Evolutionary conservation across 2,113 vertebrate genomes (phyloP).

Genomic region (Pseudonaja textilis): DNA sequence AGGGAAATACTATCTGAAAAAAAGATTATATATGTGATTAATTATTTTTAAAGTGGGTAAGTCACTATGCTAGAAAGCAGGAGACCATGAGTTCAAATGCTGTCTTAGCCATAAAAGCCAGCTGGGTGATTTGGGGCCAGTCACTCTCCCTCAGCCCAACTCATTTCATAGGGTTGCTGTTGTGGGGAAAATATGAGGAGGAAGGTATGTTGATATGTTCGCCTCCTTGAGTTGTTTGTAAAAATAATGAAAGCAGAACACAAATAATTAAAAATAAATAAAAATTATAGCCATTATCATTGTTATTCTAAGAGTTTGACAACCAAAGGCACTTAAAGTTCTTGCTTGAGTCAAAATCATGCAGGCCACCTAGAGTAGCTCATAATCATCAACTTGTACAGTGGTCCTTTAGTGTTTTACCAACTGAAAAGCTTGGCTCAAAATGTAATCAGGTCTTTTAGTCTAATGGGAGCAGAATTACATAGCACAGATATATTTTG

Average conservation of each 20-base stretch:
- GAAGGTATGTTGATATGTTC: not conserved
- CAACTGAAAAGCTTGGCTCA: conserved; percentile 50
- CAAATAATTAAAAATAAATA: not conserved
- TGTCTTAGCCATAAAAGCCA: not conserved
- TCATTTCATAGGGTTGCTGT: not conserved
- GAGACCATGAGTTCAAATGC: not conserved
- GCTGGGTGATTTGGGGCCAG: not conserved
- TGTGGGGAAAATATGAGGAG: not conserved
- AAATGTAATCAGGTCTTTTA: conserved; percentile 43
- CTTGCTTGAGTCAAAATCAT: conserved; percentile 37
- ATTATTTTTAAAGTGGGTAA: conserved; percentile 45
- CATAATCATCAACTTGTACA: conserved; percentile 58
- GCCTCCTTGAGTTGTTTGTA: not conserved
- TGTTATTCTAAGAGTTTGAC: conserved; percentile 47
- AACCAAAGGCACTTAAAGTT: conserved; percentile 50
- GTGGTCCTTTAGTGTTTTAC: conserved; percentile 56
- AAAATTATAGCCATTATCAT: conserved; percentile 27
- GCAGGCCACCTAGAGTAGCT: conserved; percentile 44
- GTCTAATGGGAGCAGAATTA: conserved; percentile 27
- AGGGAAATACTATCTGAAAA: conserved; percentile 33
- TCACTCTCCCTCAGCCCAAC: not conserved
- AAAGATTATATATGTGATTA: conserved; percentile 53
- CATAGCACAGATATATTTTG: conserved; percentile 42
- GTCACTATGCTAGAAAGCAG: not conserved
- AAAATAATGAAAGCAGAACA: not conserved